Evolutionary conservation across 1,140 invertebrate species (phyloP).

Genomic region (Conus betulinus): DNA sequence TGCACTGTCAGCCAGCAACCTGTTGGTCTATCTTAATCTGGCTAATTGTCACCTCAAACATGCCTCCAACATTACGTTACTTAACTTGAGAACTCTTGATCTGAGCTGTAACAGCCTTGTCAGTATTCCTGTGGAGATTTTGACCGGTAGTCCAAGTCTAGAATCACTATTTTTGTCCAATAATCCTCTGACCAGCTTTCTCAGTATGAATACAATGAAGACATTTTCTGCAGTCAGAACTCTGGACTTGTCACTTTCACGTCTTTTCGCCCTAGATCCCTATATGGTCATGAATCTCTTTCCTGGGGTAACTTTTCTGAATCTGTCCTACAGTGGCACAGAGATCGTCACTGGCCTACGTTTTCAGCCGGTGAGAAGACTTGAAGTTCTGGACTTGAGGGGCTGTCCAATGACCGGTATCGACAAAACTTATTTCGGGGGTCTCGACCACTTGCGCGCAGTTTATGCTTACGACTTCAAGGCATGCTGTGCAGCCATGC

Average conservation of each 20-base stretch:
- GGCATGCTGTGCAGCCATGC: slow-evolving; percentile 45
- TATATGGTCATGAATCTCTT: neutral
- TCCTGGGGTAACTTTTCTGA: neutral
- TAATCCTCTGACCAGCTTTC: slow-evolving; percentile 41
- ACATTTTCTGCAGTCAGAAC: neutral
- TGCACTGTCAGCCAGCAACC: neutral
- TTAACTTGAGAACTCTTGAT: slow-evolving; percentile 20
- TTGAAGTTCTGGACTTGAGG: neutral
- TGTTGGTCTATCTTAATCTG: slow-evolving; percentile 27
- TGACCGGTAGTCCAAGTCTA: neutral
- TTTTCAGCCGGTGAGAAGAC: neutral
- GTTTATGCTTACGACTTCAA: slow-evolving; percentile 40
- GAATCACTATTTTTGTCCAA: slow-evolving; percentile 27
- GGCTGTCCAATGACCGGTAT: neutral
- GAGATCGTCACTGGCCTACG: neutral
- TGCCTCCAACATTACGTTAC: neutral
- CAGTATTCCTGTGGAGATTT: neutral
- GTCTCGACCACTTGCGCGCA: slow-evolving; percentile 26
- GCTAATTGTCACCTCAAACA: slow-evolving; percentile 2
- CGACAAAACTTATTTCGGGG: slow-evolving; percentile 34
- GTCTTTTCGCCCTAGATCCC: neutral
- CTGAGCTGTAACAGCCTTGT: neutral
- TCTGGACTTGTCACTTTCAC: neutral
- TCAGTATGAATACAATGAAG: neutral
- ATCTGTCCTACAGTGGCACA: neutral